phyloP scores from a whole-genome alignment of 2,113 vertebrate genomes.

The Leptocoma aspasia region DNA sequence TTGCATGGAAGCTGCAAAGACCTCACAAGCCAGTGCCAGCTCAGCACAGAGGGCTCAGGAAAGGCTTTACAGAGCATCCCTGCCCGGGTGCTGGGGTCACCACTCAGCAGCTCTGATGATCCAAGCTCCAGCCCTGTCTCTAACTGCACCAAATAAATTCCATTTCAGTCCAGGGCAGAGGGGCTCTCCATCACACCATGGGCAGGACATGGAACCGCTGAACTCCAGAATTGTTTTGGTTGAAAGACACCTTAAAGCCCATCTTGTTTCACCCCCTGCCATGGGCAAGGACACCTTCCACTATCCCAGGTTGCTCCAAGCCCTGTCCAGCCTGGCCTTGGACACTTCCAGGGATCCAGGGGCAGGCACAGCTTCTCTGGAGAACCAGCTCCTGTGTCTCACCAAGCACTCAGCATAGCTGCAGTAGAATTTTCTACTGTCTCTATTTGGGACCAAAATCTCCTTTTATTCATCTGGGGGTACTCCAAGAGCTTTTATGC shows the following conservation, averaged over 20 bases:
- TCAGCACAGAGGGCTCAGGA: neutral
- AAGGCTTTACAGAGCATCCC: neutral
- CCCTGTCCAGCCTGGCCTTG: accelerated
- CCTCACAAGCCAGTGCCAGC: accelerated
- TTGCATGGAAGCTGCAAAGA: neutral
- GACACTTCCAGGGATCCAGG: neutral
- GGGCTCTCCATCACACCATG: accelerated
- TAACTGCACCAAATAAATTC: neutral
- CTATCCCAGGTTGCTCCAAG: accelerated
- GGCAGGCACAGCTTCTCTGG: neutral
- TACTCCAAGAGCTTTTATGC: neutral
- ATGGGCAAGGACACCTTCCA: neutral
- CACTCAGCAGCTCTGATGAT: accelerated
- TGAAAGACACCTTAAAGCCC: neutral
- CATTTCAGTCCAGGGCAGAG: neutral
- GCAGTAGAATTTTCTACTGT: neutral
- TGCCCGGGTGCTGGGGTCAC: neutral
- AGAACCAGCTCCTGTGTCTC: neutral
- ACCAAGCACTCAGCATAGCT: accelerated
- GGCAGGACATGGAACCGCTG: neutral
- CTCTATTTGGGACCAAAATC: neutral
- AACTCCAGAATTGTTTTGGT: neutral
- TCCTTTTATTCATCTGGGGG: neutral
- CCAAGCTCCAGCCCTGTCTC: neutral
- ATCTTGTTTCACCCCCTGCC: neutral